phyloP scores from a whole-genome alignment of 1,140 invertebrate genomes.

The Tachypleus tridentatus region DNA sequence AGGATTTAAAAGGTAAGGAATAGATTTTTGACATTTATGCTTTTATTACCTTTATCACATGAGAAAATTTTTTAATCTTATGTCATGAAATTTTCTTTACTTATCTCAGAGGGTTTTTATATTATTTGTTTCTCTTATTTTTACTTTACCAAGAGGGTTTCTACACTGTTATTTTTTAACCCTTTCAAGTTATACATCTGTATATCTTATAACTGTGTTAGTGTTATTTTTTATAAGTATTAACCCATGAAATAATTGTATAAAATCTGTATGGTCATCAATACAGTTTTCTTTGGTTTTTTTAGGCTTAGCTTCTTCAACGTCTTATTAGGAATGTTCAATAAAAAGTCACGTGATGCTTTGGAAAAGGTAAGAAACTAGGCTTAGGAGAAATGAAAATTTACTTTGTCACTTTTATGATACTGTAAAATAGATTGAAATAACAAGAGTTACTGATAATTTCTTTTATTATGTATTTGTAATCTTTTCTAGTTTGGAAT shows the following conservation, averaged over 20 bases:
- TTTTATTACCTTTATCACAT: neutral
- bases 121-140: neutral
- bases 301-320: conserved; percentile 41
- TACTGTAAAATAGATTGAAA: too few species aligned
- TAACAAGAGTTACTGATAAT: too few species aligned
- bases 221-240: conserved; percentile 40
- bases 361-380: conserved; percentile 38
- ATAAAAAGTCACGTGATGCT: conserved; percentile 43
- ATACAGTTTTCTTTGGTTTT: conserved; percentile 15
- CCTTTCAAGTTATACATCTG: neutral
- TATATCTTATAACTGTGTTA: conserved; percentile 41
- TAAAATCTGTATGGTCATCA: neutral
- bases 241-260: conserved; percentile 14
- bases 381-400: neutral
- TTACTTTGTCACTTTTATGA: too few species aligned
- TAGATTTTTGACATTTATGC: neutral
- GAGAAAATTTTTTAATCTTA: too few species aligned
- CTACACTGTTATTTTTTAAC: neutral
- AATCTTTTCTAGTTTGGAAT: too few species aligned
- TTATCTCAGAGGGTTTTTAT: neutral
- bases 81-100: neutral
- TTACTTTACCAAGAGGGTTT: neutral
- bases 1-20: neutral
- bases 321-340: conserved; percentile 43
- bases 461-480: too few species aligned